Conservation (phyloP, 2,888 invertebrate genomes). For the Leptinotarsa haldemani region DNA sequence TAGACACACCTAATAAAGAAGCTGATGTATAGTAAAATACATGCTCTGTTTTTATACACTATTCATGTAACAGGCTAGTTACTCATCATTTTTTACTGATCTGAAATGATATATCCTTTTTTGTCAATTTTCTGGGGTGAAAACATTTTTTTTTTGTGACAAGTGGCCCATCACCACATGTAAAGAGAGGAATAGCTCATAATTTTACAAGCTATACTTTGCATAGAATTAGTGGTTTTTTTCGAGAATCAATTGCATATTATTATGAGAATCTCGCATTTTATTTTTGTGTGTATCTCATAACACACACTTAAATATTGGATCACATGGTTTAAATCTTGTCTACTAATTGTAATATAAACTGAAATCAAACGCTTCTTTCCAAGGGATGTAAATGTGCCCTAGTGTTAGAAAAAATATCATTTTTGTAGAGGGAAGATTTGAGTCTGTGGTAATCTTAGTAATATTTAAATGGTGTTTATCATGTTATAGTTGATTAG, state of each 20-base stretch:
- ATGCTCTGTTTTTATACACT: too few relatives aligned
- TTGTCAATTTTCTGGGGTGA: background rate
- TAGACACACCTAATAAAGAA: too few relatives aligned
- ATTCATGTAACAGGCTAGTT: too few relatives aligned
- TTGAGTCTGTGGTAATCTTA: slow-evolving; percentile 41
- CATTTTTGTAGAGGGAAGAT: slow-evolving; percentile 31
- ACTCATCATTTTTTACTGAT: background rate
- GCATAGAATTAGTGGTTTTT: slow-evolving; percentile 92
- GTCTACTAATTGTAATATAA: slow-evolving; percentile 30
- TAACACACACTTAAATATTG: slow-evolving; percentile 48
- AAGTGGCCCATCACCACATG: slow-evolving; percentile 36
- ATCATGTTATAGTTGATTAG: slow-evolving; percentile 54
- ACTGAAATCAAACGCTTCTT: slow-evolving; percentile 6
- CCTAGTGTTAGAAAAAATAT: background rate
- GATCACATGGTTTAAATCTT: slow-evolving; percentile 42
- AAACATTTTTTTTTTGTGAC: slow-evolving; percentile 25
- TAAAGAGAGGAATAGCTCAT: slow-evolving; percentile 56
- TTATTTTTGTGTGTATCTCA: slow-evolving; percentile 38
- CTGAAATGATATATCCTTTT: background rate
- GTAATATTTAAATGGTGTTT: slow-evolving; percentile 52
- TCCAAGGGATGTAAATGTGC: background rate
- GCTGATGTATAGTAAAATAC: too few relatives aligned
- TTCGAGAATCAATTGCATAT: slow-evolving; percentile 69
- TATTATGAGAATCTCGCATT: slow-evolving; percentile 43
- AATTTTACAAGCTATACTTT: slow-evolving; percentile 87